Conservation (phyloP, 2,888 invertebrate species). For the Synergus umbraculus region DNA sequence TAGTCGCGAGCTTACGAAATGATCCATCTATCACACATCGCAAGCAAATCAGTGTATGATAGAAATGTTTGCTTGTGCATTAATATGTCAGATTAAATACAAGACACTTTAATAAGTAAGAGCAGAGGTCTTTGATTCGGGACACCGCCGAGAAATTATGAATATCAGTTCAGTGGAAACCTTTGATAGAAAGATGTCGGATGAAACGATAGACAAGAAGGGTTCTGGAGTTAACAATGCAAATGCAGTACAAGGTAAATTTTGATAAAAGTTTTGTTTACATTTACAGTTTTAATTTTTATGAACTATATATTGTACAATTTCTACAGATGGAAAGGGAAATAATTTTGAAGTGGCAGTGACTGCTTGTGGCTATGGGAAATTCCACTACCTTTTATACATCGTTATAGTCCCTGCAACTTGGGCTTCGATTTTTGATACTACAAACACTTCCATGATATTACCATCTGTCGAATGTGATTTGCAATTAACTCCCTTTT, state of each 20-base stretch:
- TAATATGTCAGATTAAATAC: constrained; percentile 9
- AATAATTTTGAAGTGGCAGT: constrained; percentile 87
- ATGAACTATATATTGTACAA: neutral
- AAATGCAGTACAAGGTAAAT: neutral
- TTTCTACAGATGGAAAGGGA: constrained; percentile 43
- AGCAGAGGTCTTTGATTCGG: constrained; percentile 27
- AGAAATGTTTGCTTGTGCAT: constrained; percentile 25
- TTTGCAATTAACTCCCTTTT: constrained; percentile 81
- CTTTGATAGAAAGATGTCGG: constrained; percentile 34
- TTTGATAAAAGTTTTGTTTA: neutral
- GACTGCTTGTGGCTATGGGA: constrained; percentile 83
- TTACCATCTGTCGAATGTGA: constrained; percentile 84
- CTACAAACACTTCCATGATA: constrained; percentile 85
- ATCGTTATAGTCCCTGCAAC: constrained; percentile 82
- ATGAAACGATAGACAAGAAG: neutral
- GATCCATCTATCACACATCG: constrained; percentile 2
- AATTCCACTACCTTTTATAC: constrained; percentile 82
- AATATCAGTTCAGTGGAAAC: constrained; percentile 35
- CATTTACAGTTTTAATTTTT: neutral
- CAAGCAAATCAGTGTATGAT: constrained; percentile 24
- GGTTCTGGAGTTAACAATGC: neutral
- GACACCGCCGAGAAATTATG: constrained; percentile 4
- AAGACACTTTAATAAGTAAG: constrained; percentile 30
- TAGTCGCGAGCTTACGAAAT: constrained; percentile 13
- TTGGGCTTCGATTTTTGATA: constrained; percentile 84